Conservation (phyloP, 2,797 vertebrate species). For the Lacerta agilis region DNA sequence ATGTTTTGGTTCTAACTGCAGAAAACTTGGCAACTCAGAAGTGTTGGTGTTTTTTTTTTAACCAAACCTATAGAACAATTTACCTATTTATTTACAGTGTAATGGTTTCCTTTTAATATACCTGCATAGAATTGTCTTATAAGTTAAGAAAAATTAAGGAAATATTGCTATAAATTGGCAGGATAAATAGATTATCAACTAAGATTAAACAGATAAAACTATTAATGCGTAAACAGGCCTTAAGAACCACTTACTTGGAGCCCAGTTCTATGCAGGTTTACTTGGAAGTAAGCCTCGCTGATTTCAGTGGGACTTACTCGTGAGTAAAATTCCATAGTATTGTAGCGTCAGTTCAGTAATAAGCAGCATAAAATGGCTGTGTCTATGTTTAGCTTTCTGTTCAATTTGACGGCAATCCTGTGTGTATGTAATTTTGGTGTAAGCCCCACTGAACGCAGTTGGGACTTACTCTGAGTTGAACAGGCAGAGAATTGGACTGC, state of each 20-base stretch:
- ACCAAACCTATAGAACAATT: neutral
- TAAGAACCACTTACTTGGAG: neutral
- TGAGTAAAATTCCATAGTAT: neutral
- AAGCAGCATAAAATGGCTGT: neutral
- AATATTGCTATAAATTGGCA: neutral
- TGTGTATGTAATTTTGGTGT: neutral
- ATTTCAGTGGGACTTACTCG: neutral
- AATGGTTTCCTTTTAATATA: neutral
- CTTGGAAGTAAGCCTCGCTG: neutral
- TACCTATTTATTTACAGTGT: neutral
- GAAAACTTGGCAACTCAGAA: too few relatives aligned
- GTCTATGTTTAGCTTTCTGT: neutral
- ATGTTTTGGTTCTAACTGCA: neutral
- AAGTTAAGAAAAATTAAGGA: neutral
- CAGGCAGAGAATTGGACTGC: neutral
- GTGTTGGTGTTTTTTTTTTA: neutral
- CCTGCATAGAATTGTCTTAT: neutral
- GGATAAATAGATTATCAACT: neutral
- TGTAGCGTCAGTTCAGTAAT: neutral
- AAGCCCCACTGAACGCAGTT: neutral
- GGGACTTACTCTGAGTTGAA: neutral
- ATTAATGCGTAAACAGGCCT: neutral
- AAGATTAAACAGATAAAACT: neutral
- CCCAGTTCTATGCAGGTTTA: neutral
- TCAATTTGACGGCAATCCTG: neutral